Percentiles rank a stretch among this genome's conserved stretches.
Conservation (phyloP, 2,113 vertebrate species). For the Caretta caretta region DNA sequence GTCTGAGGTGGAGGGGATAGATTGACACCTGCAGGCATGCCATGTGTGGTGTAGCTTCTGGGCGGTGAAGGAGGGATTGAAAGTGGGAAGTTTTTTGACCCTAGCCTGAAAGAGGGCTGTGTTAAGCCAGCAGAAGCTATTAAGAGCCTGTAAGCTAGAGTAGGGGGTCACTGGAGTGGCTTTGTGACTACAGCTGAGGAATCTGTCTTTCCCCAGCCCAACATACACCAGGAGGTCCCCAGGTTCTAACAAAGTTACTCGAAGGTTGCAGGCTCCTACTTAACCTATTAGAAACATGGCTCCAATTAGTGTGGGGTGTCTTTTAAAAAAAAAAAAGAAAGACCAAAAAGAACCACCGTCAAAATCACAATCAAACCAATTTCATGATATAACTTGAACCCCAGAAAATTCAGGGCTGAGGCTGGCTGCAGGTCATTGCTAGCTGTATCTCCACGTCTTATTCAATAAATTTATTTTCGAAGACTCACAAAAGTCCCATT, state of each 20-base stretch:
- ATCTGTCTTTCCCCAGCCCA: background rate
- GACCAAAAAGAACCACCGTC: background rate
- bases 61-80: background rate
- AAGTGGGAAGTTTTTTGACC: background rate
- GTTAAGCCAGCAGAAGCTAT: background rate
- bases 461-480: background rate
- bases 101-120: background rate
- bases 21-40: background rate
- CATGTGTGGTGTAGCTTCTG: rapidly evolving
- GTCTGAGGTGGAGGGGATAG: background rate
- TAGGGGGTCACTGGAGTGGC: background rate
- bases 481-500: background rate
- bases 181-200: background rate
- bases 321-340: background rate
- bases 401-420: background rate
- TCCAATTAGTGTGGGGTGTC: background rate
- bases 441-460: background rate
- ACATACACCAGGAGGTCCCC: background rate
- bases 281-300: background rate
- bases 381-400: background rate
- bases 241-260: background rate
- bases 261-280: background rate
- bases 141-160: background rate
- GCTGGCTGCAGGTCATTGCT: background rate
- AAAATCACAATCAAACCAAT: background rate